A percentile compares a stretch with the other conserved stretches of the same genome.
Evolutionary conservation across 2,113 vertebrate species (phyloP).

Genomic region (Ibidorhyncha struthersii): DNA sequence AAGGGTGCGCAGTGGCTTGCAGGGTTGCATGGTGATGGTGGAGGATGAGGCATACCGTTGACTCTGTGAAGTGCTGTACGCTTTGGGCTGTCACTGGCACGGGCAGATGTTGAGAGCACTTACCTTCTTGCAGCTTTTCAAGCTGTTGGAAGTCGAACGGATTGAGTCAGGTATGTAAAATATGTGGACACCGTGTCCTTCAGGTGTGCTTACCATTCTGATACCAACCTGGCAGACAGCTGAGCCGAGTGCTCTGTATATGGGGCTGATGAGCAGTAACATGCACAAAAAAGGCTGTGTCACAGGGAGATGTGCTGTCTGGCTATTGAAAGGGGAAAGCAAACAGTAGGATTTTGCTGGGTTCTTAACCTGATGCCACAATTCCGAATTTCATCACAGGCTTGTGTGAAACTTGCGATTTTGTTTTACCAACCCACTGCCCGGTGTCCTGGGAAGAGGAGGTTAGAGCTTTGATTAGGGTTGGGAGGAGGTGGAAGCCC

Average conservation of each 20-base stretch:
- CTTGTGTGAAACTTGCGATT: background rate
- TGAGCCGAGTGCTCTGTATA: rapidly evolving
- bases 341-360: background rate
- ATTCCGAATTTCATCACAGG: background rate
- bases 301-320: background rate
- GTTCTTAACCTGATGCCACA: background rate
- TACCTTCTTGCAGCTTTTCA: background rate
- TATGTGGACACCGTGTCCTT: background rate
- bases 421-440: background rate
- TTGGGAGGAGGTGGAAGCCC: too few species aligned
- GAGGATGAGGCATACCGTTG: background rate
- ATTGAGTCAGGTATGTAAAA: background rate
- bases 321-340: background rate
- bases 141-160: background rate
- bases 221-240: background rate
- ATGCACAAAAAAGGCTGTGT: background rate
- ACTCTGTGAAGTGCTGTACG: background rate
- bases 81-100: background rate
- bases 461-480: too few species aligned
- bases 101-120: background rate
- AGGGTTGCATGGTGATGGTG: background rate
- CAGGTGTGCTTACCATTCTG: background rate
- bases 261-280: background rate
- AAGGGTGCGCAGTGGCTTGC: background rate
- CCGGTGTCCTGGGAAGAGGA: too few species aligned